Conservation (phyloP, 2,797 vertebrate genomes). For the Acanthornis magna region DNA sequence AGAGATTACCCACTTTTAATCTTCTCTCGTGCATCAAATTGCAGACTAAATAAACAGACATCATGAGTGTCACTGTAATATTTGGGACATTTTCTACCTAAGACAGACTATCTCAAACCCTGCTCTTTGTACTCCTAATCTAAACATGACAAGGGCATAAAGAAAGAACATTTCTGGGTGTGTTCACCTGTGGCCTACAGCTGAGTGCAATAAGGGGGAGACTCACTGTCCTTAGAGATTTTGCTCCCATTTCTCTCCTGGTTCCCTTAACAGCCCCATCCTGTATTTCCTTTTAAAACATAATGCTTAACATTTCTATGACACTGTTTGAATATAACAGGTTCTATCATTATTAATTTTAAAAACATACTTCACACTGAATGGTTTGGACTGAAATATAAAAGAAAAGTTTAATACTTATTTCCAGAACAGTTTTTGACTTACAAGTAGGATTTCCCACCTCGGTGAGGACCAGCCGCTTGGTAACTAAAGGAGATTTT, state of each 20-base stretch:
- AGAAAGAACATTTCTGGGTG: neutral
- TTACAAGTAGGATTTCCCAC: neutral
- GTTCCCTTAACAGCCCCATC: neutral
- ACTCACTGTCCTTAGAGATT: neutral
- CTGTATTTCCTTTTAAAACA: neutral
- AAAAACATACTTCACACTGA: neutral
- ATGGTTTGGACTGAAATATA: neutral
- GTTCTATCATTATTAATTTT: neutral
- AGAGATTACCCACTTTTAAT: neutral
- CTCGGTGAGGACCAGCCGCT: neutral
- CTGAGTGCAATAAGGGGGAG: neutral
- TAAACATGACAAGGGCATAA: neutral
- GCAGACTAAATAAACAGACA: neutral
- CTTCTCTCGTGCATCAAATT: neutral
- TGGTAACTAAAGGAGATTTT: neutral
- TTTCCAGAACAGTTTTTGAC: neutral
- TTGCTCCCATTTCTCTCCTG: neutral
- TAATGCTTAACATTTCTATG: neutral
- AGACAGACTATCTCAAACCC: neutral
- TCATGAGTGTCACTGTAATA: rapidly evolving
- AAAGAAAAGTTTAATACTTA: neutral
- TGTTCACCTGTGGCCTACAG: neutral
- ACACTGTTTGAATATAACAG: rapidly evolving
- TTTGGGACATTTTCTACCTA: neutral
- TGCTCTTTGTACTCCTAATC: neutral